Evolutionary conservation across 92 coral and sea anemone species (phyloP), one percentile per base, ranked within the genome.

Genomic region (Porites divaricata): DNA sequence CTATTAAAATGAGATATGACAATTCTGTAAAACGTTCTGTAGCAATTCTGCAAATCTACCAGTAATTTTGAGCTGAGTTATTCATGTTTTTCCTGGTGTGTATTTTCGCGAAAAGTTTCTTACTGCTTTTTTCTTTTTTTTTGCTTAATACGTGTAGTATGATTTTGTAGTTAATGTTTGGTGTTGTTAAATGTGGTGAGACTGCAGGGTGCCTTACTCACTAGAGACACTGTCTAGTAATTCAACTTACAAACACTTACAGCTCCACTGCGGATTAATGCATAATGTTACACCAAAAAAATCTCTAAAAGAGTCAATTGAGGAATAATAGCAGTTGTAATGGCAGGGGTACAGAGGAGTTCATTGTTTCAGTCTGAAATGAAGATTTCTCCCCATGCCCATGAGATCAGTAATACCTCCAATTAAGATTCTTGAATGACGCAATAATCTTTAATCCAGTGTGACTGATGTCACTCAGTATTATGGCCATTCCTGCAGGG

Each of bases 351-450:
- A 12, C 14, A 57, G 62, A 57, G 15, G 10, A 17, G 17, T 57
- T 16, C n/a, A 61, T 8, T 61, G n/a, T n/a, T 15, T 61, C 6
- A 61, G n/a, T n/a, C 17, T 21, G n/a, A 15, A 61, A 61, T 12
- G n/a, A 16, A 61, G 17, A 61, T 35, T 61, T 63, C 63, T 14
- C 71, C 26, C 28, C 20, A 56, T 70, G 67, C 41, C 53, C 22
- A 16, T 67, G 64, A 22, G 67, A 67, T 52, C 85, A 80, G 67
- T 70, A 80, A 70, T 80, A 80, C 85, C 85, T 80, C 85, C 76
- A 70, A 70, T 56, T 50, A 57, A 70, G 85, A 80, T 26, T 54
- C 59, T 54, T 54, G 85, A 73, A 7, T 51, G 77, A 52, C 14
- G 77, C 21, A 15, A 51, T 73, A 51, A 35, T 79, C 76, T 80